Percentiles rank a stretch among this genome's conserved stretches.
phyloP scores from a whole-genome alignment of 2,797 vertebrate genomes.

The Naso thynnoides region DNA sequence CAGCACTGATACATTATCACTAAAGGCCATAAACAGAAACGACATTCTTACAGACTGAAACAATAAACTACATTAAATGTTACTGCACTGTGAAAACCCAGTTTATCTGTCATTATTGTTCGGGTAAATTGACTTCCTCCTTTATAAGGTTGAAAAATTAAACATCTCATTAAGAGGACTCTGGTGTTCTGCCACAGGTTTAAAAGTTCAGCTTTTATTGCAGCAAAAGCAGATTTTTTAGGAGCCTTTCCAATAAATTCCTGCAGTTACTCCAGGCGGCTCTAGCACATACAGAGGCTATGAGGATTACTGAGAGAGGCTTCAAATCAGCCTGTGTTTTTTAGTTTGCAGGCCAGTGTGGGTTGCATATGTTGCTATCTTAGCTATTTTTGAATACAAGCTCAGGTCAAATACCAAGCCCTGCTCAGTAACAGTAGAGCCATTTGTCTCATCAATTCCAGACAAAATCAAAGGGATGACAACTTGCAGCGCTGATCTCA shows the following conservation, averaged over 20 bases:
- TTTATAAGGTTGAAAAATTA: not conserved
- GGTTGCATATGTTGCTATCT: not conserved
- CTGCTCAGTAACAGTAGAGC: conserved; percentile 37
- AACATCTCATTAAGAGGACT: conserved; percentile 20
- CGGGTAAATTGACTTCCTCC: conserved; percentile 49
- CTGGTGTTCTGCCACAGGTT: conserved; percentile 23
- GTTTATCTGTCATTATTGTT: conserved; percentile 31
- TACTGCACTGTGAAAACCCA: conserved; percentile 30
- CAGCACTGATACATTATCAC: conserved; percentile 29
- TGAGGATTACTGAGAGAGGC: not conserved
- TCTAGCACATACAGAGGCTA: not conserved
- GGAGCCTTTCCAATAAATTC: conserved; percentile 22
- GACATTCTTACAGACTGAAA: conserved; percentile 34
- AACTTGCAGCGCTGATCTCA: conserved; percentile 45
- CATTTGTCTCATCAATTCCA: conserved; percentile 55
- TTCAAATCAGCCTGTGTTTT: not conserved
- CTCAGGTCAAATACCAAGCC: conserved; percentile 31
- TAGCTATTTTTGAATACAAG: conserved; percentile 21
- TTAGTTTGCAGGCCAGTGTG: not conserved
- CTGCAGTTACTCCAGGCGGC: conserved; percentile 16
- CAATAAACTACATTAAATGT: conserved; percentile 40
- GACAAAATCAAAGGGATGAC: conserved; percentile 52
- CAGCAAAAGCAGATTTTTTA: conserved; percentile 20
- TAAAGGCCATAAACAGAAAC: conserved; percentile 29
- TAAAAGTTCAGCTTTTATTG: conserved; percentile 32